Evolutionary conservation across 1,140 invertebrate species (phyloP).

Genomic region (Manduca sexta): DNA sequence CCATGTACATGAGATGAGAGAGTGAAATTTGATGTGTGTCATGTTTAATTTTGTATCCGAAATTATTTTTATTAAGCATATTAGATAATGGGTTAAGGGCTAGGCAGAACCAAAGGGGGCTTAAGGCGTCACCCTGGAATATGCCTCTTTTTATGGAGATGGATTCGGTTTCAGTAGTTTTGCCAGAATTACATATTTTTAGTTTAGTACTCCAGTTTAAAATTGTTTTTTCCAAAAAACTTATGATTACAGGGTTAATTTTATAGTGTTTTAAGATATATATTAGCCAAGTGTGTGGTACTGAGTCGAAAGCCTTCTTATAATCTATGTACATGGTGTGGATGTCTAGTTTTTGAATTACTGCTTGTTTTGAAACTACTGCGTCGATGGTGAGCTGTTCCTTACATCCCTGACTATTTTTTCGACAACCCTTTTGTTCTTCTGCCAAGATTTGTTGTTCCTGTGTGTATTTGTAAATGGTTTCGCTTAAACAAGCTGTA

Average conservation of each 20-base stretch:
- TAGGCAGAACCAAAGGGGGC: too few species aligned
- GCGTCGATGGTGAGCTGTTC: conserved; percentile 12
- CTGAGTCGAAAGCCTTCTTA: conserved; percentile 16
- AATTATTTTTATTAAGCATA: conserved; percentile 3
- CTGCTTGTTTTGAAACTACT: conserved; percentile 5
- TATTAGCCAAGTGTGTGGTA: conserved; percentile 19
- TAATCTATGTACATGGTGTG: conserved; percentile 18
- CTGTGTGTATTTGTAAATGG: neutral
- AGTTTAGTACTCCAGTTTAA: too few species aligned
- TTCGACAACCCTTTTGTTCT: conserved; percentile 14
- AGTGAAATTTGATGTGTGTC: too few species aligned
- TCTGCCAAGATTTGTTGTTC: conserved; percentile 5
- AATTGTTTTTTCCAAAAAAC: too few species aligned
- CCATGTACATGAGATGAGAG: too few species aligned
- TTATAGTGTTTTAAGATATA: neutral
- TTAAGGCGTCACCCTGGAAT: conserved; percentile 4
- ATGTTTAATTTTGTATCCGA: too few species aligned
- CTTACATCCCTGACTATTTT: conserved; percentile 12
- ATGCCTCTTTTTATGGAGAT: conserved; percentile 10
- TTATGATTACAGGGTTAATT: too few species aligned
- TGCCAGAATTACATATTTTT: too few species aligned
- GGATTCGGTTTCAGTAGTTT: neutral
- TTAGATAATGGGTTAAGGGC: conserved; percentile 6
- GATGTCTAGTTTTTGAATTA: conserved; percentile 7
- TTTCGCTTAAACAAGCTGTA: conserved; percentile 5